Percentiles rank a stretch among this genome's conserved stretches.
phyloP scores from a whole-genome alignment of 1,140 invertebrate species.

The Psilanteris sp. region DNA sequence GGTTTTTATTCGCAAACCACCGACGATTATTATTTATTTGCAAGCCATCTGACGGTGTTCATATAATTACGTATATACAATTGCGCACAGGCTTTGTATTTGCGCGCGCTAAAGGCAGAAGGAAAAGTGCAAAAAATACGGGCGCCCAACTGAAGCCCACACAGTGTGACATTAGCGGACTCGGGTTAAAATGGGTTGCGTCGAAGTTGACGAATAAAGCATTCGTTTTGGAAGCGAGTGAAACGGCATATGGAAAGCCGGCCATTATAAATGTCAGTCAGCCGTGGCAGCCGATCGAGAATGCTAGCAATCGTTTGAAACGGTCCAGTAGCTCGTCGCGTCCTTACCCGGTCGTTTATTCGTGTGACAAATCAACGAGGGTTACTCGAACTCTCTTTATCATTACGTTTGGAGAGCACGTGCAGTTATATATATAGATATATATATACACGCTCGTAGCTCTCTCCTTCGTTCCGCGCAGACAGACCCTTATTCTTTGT shows the following conservation, averaged over 20 bases:
- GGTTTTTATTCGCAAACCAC: too few species aligned
- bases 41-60: too few species aligned
- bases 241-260: slow-evolving; percentile 50
- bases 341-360: slow-evolving; percentile 56
- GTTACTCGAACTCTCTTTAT: slow-evolving; percentile 49
- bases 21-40: too few species aligned
- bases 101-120: too few species aligned
- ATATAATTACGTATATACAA: too few species aligned
- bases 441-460: slow-evolving; percentile 1
- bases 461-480: neutral
- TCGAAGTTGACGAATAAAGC: slow-evolving; percentile 20
- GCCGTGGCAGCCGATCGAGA: slow-evolving; percentile 51
- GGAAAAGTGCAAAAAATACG: neutral
- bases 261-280: slow-evolving; percentile 59
- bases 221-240: slow-evolving; percentile 34
- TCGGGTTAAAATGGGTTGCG: slow-evolving; percentile 20
- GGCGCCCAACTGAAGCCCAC: too few species aligned
- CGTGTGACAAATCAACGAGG: slow-evolving; percentile 59
- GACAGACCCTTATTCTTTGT: slow-evolving; percentile 41
- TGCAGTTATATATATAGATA: too few species aligned
- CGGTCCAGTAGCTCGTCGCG: slow-evolving; percentile 44
- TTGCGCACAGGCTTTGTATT: too few species aligned
- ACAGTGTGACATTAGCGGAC: slow-evolving; percentile 41
- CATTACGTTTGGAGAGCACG: slow-evolving; percentile 38
- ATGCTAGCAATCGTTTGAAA: slow-evolving; percentile 52